phyloP scores from a whole-genome alignment of 2,797 vertebrate genomes.

The Urocyon cinereoargenteus region DNA sequence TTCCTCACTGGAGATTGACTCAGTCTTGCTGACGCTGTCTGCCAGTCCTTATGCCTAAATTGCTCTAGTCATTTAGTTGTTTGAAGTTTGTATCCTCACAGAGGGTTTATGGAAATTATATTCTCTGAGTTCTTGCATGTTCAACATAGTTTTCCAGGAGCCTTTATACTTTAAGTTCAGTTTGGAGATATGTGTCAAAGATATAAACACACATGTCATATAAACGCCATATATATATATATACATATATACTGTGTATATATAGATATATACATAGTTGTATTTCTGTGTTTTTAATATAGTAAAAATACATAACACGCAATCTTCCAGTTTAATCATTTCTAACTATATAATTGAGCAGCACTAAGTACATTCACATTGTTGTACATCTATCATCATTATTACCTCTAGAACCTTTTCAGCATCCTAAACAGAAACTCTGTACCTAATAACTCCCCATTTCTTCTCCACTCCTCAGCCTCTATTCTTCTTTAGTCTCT shows the following conservation, averaged over 20 bases:
- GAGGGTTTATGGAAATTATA: neutral
- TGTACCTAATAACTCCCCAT: neutral
- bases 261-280: neutral
- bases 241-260: too few relatives aligned
- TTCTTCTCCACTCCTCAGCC: neutral
- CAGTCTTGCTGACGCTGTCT: neutral
- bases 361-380: neutral
- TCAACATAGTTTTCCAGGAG: neutral
- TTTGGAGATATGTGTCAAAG: neutral
- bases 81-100: neutral
- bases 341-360: neutral
- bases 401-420: neutral
- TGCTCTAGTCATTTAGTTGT: neutral
- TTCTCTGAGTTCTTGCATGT: neutral
- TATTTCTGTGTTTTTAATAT: neutral
- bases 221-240: neutral
- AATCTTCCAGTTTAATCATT: neutral
- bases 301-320: neutral
- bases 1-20: neutral
- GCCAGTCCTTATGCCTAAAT: neutral
- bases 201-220: neutral
- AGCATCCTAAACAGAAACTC: neutral
- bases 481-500: neutral
- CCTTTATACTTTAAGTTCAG: neutral
- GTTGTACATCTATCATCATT: neutral